These are phyloP conservation scores for Parnassius apollo DNA, from an alignment of 2,888 invertebrate species.

Conservation along the genomic window DNA sequence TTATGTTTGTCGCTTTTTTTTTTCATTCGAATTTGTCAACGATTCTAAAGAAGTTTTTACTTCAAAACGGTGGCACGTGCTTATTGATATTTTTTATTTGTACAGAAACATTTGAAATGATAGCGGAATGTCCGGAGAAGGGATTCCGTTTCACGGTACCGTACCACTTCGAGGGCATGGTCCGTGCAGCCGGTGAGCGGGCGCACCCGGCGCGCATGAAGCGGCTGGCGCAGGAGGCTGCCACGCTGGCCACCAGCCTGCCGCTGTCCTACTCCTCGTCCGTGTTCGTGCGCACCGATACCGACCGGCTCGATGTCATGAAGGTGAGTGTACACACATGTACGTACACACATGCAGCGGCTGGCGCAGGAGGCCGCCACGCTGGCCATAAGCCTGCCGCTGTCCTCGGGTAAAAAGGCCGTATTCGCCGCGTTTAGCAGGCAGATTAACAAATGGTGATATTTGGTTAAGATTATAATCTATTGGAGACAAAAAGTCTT, in stretches of 20 bases:
- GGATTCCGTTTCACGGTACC: slow-evolving; percentile 92
- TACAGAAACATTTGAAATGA: slow-evolving; percentile 95
- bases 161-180: slow-evolving; percentile 94
- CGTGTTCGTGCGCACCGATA: slow-evolving; percentile 97
- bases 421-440: too few relatives aligned
- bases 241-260: slow-evolving; percentile 94
- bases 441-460: too few relatives aligned
- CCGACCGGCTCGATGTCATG: slow-evolving; percentile 96
- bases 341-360: slow-evolving; percentile 62
- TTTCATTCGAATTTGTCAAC: too few relatives aligned
- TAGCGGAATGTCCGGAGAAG: slow-evolving; percentile 87
- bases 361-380: too few relatives aligned
- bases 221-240: slow-evolving; percentile 96
- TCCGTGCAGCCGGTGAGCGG: slow-evolving; percentile 92
- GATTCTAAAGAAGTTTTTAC: too few relatives aligned
- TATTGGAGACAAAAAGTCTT: too few relatives aligned
- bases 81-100: not conserved
- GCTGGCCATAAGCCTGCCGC: too few relatives aligned
- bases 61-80: too few relatives aligned
- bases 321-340: slow-evolving; percentile 80
- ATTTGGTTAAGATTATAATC: too few relatives aligned
- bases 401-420: too few relatives aligned
- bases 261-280: slow-evolving; percentile 96
- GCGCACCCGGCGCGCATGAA: slow-evolving; percentile 93
- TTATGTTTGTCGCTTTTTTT: too few relatives aligned